Conservation (phyloP, 2,113 vertebrate genomes). For the Ammodytes marinus region DNA sequence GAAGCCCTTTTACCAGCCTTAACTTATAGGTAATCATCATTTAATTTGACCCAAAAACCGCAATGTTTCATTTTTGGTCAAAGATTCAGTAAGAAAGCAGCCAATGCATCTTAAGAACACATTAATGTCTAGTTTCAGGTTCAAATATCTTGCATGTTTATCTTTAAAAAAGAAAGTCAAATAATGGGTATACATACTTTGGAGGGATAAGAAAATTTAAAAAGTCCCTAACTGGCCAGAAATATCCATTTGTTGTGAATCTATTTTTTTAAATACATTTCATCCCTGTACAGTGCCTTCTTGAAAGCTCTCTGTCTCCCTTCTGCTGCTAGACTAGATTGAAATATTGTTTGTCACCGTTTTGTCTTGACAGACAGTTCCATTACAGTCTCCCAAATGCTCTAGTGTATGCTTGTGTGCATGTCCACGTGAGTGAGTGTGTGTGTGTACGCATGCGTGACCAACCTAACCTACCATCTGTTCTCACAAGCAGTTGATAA, state of each 20-base stretch:
- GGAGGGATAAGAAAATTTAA: background rate
- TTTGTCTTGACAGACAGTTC: conserved; percentile 74
- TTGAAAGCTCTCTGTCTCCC: conserved; percentile 16
- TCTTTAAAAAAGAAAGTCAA: background rate
- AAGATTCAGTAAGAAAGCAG: background rate
- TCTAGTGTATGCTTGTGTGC: conserved; percentile 18
- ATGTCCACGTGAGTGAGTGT: conserved; percentile 5
- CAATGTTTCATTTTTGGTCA: background rate
- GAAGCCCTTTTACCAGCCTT: background rate
- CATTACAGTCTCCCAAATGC: conserved; percentile 56
- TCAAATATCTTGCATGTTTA: background rate
- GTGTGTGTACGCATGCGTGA: background rate
- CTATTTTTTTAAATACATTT: conserved; percentile 24
- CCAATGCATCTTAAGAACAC: background rate
- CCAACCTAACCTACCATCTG: conserved; percentile 47
- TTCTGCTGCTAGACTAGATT: conserved; percentile 46
- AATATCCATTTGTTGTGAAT: conserved; percentile 17
- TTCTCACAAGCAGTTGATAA: conserved; percentile 36
- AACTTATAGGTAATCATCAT: background rate
- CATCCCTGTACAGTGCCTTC: conserved; percentile 8
- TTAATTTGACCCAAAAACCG: background rate
- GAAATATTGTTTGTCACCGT: conserved; percentile 57
- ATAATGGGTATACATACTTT: background rate
- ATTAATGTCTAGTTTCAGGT: background rate
- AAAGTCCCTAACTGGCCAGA: background rate